These are phyloP conservation scores for Cryptomyrus ogoouensis DNA, from an alignment of 2,113 vertebrate species.

Conservation along the genomic window DNA sequence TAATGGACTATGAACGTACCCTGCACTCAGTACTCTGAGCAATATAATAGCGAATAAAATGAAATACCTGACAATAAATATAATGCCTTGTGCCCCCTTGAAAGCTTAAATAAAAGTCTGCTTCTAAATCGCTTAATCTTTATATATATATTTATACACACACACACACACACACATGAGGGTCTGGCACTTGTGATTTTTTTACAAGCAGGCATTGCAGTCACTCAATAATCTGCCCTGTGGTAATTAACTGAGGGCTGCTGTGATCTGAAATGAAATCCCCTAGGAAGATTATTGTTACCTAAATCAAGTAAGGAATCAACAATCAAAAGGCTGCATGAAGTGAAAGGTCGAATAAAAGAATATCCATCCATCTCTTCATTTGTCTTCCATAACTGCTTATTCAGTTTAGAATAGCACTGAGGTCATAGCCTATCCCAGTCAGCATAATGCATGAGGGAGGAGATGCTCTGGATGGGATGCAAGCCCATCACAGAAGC, in stretches of 20 bases:
- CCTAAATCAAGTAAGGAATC: background rate
- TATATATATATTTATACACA: background rate
- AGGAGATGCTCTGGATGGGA: background rate
- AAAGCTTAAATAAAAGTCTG: background rate
- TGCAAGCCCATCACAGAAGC: background rate
- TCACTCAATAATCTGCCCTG: background rate
- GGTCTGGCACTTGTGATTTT: background rate
- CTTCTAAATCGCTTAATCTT: background rate
- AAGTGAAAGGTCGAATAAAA: background rate
- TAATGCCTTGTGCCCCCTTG: background rate
- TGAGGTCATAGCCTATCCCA: background rate
- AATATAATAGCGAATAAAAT: background rate
- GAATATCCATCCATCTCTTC: background rate
- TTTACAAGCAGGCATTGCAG: background rate
- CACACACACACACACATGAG: background rate
- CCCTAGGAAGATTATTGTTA: background rate
- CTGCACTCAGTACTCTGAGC: background rate
- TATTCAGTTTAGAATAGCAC: background rate
- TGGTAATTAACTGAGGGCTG: background rate
- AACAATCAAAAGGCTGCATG: background rate
- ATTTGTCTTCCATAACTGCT: constrained; percentile 6
- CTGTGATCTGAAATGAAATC: constrained; percentile 8
- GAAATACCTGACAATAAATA: background rate
- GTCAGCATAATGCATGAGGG: background rate
- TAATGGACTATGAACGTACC: background rate